Conservation (phyloP, 1,140 invertebrate genomes). For the Agraylea sexmaculata region DNA sequence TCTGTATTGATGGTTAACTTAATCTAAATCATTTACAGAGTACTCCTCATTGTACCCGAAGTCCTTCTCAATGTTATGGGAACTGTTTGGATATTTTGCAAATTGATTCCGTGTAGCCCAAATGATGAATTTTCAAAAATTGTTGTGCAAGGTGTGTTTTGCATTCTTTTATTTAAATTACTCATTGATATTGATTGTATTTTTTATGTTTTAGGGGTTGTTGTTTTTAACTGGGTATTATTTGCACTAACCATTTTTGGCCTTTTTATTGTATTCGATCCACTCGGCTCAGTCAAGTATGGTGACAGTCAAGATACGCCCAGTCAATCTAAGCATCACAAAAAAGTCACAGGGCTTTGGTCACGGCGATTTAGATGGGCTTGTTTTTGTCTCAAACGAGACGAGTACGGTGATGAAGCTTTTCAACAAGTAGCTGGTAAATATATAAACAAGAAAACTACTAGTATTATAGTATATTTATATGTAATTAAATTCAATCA, state of each 20-base stretch:
- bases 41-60: conserved; percentile 62
- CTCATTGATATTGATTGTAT: conserved; percentile 11
- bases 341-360: conserved; percentile 55
- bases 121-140: conserved; percentile 56
- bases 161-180: not conserved
- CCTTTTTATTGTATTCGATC: conserved; percentile 68
- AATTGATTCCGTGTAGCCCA: conserved; percentile 49
- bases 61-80: conserved; percentile 65
- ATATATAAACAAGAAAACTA: not conserved
- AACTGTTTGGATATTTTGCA: conserved; percentile 69
- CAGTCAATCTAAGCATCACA: conserved; percentile 45
- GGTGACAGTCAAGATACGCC: conserved; percentile 45
- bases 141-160: conserved; percentile 52
- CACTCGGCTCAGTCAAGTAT: conserved; percentile 55
- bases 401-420: conserved; percentile 69
- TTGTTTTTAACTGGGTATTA: conserved; percentile 70
- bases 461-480: not conserved
- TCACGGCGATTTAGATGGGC: conserved; percentile 58
- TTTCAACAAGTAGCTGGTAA: conserved; percentile 74
- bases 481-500: conserved; percentile 3
- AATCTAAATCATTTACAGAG: conserved; percentile 29
- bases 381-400: conserved; percentile 68
- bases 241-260: conserved; percentile 61
- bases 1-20: no score
- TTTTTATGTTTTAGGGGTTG: conserved; percentile 45